Evolutionary conservation across 2,797 vertebrate genomes (phyloP).

Genomic region (Anguilla obscura): DNA sequence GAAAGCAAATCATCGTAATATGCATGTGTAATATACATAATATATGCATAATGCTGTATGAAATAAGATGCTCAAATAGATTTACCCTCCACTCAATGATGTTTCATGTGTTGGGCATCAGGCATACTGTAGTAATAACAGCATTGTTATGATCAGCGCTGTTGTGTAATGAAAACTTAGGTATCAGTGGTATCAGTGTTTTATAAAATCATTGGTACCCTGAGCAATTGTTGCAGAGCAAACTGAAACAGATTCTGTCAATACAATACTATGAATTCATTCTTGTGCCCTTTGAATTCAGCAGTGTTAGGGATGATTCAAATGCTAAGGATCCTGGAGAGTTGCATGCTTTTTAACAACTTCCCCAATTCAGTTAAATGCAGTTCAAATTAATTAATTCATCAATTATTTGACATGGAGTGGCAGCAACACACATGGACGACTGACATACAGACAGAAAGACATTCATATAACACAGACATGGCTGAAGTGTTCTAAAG

Average conservation of each 20-base stretch:
- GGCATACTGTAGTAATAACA: no score
- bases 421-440: no score
- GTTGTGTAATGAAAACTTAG: no score
- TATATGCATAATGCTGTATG: no score
- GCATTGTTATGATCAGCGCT: no score
- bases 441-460: no score
- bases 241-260: neutral
- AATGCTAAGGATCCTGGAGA: neutral
- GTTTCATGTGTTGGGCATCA: no score
- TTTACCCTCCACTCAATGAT: no score
- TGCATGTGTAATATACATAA: no score
- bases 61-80: no score
- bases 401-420: neutral
- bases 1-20: no score
- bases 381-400: neutral
- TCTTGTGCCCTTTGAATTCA: neutral
- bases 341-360: neutral
- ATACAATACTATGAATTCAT: neutral
- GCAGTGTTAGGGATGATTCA: neutral
- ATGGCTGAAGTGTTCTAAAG: neutral
- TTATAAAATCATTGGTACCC: neutral
- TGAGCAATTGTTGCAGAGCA: neutral
- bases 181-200: neutral
- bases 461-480: no score
- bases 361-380: neutral